Percentiles rank a stretch among this genome's conserved stretches.
Evolutionary conservation across 2,888 invertebrate species (phyloP).

Genomic region (Autographa pulchrina): DNA sequence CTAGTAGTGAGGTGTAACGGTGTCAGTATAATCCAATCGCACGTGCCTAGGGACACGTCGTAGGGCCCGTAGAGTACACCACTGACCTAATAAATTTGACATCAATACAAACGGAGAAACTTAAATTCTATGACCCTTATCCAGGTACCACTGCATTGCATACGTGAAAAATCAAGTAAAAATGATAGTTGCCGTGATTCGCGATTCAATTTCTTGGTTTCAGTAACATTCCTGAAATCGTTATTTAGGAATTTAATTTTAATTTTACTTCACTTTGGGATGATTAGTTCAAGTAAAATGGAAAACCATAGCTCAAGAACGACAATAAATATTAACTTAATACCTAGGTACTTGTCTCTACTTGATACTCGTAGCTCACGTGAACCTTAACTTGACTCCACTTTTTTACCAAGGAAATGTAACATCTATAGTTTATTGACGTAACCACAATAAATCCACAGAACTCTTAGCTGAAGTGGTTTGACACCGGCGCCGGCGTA

Average conservation of each 20-base stretch:
- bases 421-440: neutral
- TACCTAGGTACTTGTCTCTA: too few species aligned
- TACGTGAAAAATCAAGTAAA: too few species aligned
- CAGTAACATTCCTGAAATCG: too few species aligned
- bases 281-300: too few species aligned
- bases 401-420: neutral
- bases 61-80: slow-evolving; percentile 29
- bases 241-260: too few species aligned
- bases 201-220: too few species aligned
- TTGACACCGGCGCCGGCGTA: slow-evolving; percentile 31
- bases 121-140: slow-evolving; percentile 16
- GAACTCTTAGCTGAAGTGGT: slow-evolving; percentile 13
- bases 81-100: slow-evolving; percentile 42
- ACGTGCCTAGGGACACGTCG: slow-evolving; percentile 33
- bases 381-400: neutral
- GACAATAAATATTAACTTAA: too few species aligned
- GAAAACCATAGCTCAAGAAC: too few species aligned
- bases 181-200: too few species aligned
- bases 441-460: neutral
- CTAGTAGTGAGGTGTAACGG: slow-evolving; percentile 15
- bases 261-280: too few species aligned
- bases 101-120: slow-evolving; percentile 13
- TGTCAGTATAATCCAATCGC: slow-evolving; percentile 21
- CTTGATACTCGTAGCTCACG: too few species aligned
- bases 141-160: neutral